Percentiles rank a stretch among this genome's conserved stretches.
phyloP scores from a whole-genome alignment of 2,113 vertebrate species.

The Dipodomys spectabilis region DNA sequence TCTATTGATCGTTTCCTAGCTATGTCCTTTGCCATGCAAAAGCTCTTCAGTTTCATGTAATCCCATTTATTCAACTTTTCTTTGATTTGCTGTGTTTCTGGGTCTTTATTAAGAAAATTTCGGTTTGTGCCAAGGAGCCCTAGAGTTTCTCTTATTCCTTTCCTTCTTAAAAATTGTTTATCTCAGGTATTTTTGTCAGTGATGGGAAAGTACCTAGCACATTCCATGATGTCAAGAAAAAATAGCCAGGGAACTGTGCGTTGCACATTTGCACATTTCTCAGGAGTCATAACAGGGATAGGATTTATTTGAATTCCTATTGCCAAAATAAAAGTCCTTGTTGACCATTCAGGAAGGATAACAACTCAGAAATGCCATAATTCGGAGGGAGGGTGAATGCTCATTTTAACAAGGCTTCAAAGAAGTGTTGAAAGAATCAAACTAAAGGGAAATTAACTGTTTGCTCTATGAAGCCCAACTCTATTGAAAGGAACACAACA shows the following conservation, averaged over 20 bases:
- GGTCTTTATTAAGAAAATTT: too few species aligned
- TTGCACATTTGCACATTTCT: not conserved
- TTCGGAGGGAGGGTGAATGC: not conserved
- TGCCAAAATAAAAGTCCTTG: not conserved
- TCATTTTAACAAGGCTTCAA: not conserved
- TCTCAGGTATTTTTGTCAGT: not conserved
- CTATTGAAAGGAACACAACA: constrained; percentile 43
- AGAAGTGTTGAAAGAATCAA: not conserved
- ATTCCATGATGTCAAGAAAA: not conserved
- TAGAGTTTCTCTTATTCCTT: not conserved
- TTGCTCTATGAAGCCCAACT: not conserved
- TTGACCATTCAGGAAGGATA: not conserved
- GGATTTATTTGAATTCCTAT: not conserved
- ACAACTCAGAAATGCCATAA: not conserved
- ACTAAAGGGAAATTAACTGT: not conserved
- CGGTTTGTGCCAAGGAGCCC: too few species aligned
- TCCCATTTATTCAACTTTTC: too few species aligned
- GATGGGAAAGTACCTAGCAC: not conserved
- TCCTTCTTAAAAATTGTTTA: not conserved
- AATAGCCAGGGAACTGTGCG: not conserved
- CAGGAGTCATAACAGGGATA: not conserved
- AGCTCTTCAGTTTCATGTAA: too few species aligned
- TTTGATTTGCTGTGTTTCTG: too few species aligned
- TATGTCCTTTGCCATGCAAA: too few species aligned
- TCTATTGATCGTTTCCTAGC: too few species aligned